These are phyloP conservation scores for Marasmarcha lunaedactyla DNA, from an alignment of 2,888 invertebrate species.

Conservation along the genomic window DNA sequence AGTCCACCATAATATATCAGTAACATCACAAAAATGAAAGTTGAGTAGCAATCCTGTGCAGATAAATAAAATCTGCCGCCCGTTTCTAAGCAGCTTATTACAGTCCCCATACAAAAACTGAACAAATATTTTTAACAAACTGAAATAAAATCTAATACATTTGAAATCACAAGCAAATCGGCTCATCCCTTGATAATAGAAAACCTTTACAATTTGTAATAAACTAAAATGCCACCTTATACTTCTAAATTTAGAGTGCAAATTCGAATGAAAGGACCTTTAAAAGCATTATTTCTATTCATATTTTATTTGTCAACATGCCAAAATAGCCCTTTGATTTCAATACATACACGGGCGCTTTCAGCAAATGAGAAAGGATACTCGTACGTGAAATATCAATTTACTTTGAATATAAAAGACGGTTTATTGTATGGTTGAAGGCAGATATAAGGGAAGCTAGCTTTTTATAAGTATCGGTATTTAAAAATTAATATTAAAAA, in stretches of 20 bases:
- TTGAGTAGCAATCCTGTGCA: too few relatives aligned
- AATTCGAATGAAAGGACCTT: not conserved
- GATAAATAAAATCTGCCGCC: too few relatives aligned
- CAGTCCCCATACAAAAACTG: slow-evolving; percentile 19
- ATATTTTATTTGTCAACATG: slow-evolving; percentile 55
- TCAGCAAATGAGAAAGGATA: slow-evolving; percentile 24
- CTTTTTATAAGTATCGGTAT: too few relatives aligned
- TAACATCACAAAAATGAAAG: too few relatives aligned
- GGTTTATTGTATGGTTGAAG: too few relatives aligned
- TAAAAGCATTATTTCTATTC: slow-evolving; percentile 2
- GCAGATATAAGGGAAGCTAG: too few relatives aligned
- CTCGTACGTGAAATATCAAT: slow-evolving; percentile 30
- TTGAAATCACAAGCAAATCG: slow-evolving; percentile 46
- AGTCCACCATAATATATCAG: too few relatives aligned
- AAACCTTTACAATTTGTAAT: slow-evolving; percentile 26
- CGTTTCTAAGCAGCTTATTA: slow-evolving; percentile 26
- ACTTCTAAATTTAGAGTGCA: slow-evolving; percentile 12
- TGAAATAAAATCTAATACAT: slow-evolving; percentile 30
- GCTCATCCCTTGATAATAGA: slow-evolving; percentile 47
- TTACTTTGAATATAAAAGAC: too few relatives aligned
- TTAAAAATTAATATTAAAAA: too few relatives aligned
- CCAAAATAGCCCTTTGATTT: slow-evolving; percentile 65
- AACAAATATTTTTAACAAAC: slow-evolving; percentile 17
- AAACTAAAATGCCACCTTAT: not conserved
- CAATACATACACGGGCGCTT: slow-evolving; percentile 36